Conservation (phyloP, 2,113 vertebrate species). For the Sigmodon hispidus region DNA sequence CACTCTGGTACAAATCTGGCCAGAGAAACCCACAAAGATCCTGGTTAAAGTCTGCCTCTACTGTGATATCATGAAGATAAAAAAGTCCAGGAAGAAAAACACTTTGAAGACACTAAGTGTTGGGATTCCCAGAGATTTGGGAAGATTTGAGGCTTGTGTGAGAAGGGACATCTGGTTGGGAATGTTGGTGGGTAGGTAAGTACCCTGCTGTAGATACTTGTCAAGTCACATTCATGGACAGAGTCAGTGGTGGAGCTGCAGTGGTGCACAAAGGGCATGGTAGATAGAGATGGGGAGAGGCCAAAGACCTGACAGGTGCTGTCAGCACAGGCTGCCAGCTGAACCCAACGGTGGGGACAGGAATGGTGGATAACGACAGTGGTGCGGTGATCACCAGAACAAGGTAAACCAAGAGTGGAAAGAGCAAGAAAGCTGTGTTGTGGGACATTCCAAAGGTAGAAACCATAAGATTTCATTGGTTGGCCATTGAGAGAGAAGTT, state of each 20-base stretch:
- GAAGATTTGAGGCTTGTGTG: not conserved
- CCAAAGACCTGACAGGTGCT: not conserved
- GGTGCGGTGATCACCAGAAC: not conserved
- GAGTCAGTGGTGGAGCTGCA: not conserved
- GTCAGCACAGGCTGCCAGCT: too few relatives aligned
- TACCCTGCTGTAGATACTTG: not conserved
- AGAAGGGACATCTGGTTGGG: not conserved
- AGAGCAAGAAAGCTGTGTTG: not conserved
- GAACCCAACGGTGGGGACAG: fast-evolving
- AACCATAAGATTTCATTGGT: not conserved
- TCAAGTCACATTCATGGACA: not conserved
- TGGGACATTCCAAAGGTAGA: not conserved
- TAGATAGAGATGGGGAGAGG: not conserved
- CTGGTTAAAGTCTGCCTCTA: not conserved
- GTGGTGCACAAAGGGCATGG: not conserved
- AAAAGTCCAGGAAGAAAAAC: not conserved
- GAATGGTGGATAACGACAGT: not conserved
- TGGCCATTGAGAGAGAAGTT: not conserved
- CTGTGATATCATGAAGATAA: not conserved
- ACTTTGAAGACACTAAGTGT: not conserved
- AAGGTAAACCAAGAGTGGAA: not conserved
- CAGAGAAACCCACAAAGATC: not conserved
- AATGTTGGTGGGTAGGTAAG: not conserved
- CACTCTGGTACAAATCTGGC: not conserved
- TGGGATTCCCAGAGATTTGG: not conserved